Evolutionary conservation across 2,888 invertebrate species (phyloP), one percentile per base, ranked within the genome.

Genomic region (Drosophila emarginata): DNA sequence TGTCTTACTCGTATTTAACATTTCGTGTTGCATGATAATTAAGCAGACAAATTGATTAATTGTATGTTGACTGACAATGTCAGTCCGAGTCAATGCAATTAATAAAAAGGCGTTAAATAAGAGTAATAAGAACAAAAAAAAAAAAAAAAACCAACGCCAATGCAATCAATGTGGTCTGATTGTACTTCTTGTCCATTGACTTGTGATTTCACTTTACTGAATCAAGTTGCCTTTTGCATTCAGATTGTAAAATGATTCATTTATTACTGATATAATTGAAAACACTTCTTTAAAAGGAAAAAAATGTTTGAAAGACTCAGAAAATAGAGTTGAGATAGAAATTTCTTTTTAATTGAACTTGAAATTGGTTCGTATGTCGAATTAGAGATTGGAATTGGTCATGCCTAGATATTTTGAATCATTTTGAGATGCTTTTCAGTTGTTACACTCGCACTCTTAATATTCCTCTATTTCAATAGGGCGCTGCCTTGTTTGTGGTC

Each of bases 41-140:
- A 76, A 81, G 67, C 66, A 59, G 37, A 40, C 63, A 65, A 72
- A 73, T 71, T 83, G 80, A 80, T 80, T 72, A 83, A 80, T 78
- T 70, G 76, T 68, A 65, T 60, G 66, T 39, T 59, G 61, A 60
- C 52, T 63, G 70, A 56, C 70, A 58, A 67, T 61, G 64, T 36
- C 11, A 50, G 52, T 61, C 21, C 36, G 61, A 40, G 53, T 56
- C 57, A 62, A 54, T 52, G 66, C 61, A 80, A 75, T 75, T 80
- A 71, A 75, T 62, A 64, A 64, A 57, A 61, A 54, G 26, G 51
- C 26, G 56, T 50, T 28, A 61, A 64, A 60, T 50, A 18, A 28
- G 52, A 36, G 18, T 12, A 12, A 64, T 52, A 26, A 32, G 40
- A 45, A n/a, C n/a, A 9, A 11, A 59, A 7, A 64, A 56, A 26